A percentile compares a stretch with the other conserved stretches of the same genome.
Conservation (phyloP, 2,888 invertebrate species). For the Lathronympha strigana region DNA sequence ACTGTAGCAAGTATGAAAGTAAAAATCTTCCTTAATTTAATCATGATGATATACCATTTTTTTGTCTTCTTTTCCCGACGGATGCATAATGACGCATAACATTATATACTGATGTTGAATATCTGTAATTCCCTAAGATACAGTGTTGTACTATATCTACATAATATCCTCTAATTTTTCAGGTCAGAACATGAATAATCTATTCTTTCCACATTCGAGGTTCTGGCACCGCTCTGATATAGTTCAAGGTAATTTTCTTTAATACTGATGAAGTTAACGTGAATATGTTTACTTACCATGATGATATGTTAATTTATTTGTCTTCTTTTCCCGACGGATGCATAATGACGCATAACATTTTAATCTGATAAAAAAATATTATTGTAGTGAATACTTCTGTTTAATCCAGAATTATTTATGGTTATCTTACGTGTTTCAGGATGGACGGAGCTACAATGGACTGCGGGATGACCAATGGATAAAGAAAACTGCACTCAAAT, state of each 20-base stretch:
- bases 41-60: constrained; percentile 33
- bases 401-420: background rate
- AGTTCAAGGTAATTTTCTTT: constrained; percentile 5
- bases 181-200: constrained; percentile 26
- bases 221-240: constrained; percentile 8
- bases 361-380: constrained; percentile 15
- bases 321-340: constrained; percentile 43
- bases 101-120: constrained; percentile 17
- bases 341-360: constrained; percentile 41
- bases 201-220: constrained; percentile 42
- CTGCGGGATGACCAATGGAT: background rate
- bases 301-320: constrained; percentile 32
- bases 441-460: constrained; percentile 8
- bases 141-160: background rate
- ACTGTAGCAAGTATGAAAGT: too few relatives aligned
- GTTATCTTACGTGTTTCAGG: constrained; percentile 18
- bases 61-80: constrained; percentile 43
- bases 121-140: background rate
- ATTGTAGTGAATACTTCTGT: background rate
- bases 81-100: constrained; percentile 42
- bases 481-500: background rate
- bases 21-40: background rate
- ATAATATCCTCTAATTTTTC: constrained; percentile 27
- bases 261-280: too few relatives aligned
- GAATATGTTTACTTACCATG: constrained; percentile 2